Conservation (phyloP, 2,797 vertebrate genomes). For the Salmo trutta region DNA sequence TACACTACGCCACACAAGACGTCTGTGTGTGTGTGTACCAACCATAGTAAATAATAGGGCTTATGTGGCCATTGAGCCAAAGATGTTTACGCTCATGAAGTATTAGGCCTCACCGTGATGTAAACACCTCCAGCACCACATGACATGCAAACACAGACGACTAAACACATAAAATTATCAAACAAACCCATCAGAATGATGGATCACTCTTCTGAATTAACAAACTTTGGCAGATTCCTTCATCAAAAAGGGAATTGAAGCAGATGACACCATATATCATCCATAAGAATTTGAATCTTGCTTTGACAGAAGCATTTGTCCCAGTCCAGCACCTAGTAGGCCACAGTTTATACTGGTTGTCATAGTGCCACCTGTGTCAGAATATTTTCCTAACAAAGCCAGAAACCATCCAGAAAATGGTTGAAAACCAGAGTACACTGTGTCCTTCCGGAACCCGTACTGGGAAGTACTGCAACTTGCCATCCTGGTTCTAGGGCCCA, state of each 20-base stretch:
- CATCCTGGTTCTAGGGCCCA: too few relatives aligned
- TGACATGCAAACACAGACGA: slow-evolving; percentile 40
- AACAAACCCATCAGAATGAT: slow-evolving; percentile 18
- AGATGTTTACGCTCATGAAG: slow-evolving; percentile 58
- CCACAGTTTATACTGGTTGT: too few relatives aligned
- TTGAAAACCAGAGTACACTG: not conserved
- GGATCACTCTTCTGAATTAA: slow-evolving; percentile 35
- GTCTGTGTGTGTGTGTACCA: slow-evolving; percentile 21
- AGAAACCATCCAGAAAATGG: too few relatives aligned
- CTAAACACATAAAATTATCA: slow-evolving; percentile 35
- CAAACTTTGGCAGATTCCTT: slow-evolving; percentile 22
- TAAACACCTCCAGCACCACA: slow-evolving; percentile 63
- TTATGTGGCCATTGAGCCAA: slow-evolving; percentile 60
- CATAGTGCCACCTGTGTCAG: too few relatives aligned
- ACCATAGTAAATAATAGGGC: slow-evolving; percentile 30
- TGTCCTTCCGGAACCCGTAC: not conserved
- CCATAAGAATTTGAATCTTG: too few relatives aligned
- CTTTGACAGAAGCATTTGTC: too few relatives aligned
- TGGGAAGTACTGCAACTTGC: not conserved
- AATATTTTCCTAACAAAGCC: too few relatives aligned
- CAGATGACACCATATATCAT: not conserved
- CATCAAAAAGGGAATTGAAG: slow-evolving; percentile 22
- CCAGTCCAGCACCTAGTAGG: too few relatives aligned
- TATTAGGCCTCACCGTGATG: slow-evolving; percentile 55
- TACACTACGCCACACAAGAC: slow-evolving; percentile 49